phyloP scores from a whole-genome alignment of 2,797 vertebrate genomes.

The Pteronotus mesoamericanus region DNA sequence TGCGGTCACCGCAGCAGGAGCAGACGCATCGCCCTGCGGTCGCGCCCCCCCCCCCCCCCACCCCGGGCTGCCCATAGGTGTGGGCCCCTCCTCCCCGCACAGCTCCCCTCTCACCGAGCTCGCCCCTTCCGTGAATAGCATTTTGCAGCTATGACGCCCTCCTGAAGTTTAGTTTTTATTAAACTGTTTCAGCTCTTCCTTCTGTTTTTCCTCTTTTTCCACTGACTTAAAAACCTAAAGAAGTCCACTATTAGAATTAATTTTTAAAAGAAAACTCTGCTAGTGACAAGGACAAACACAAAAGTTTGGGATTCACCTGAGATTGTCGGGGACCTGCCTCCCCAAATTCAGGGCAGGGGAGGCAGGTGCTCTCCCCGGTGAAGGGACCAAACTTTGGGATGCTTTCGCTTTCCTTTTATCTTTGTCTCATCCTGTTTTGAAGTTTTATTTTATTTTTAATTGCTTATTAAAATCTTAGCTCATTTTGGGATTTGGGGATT shows the following conservation, averaged over 20 bases:
- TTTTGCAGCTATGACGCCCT: too few species aligned
- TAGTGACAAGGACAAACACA: not conserved
- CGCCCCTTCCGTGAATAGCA: not conserved
- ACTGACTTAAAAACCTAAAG: not conserved
- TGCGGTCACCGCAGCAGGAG: not conserved
- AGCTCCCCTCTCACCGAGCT: accelerated
- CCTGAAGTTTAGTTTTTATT: not conserved
- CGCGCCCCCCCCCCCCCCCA: accelerated
- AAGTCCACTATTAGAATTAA: not conserved
- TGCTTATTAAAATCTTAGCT: not conserved
- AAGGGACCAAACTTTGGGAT: not conserved
- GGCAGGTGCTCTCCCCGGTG: not conserved
- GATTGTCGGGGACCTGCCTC: not conserved
- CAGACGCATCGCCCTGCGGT: accelerated
- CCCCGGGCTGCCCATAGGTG: accelerated
- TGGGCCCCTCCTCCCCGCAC: accelerated
- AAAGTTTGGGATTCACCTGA: too few species aligned
- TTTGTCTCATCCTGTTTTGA: not conserved
- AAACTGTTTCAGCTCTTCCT: not conserved
- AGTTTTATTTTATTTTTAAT: not conserved
- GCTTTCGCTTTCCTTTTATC: not conserved
- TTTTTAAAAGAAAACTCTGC: not conserved
- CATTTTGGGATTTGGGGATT: not conserved
- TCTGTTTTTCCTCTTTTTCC: not conserved
- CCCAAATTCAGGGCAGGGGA: not conserved